Evolutionary conservation across 1,140 invertebrate species (phyloP).

Genomic region (Brachionus plicatilis): DNA sequence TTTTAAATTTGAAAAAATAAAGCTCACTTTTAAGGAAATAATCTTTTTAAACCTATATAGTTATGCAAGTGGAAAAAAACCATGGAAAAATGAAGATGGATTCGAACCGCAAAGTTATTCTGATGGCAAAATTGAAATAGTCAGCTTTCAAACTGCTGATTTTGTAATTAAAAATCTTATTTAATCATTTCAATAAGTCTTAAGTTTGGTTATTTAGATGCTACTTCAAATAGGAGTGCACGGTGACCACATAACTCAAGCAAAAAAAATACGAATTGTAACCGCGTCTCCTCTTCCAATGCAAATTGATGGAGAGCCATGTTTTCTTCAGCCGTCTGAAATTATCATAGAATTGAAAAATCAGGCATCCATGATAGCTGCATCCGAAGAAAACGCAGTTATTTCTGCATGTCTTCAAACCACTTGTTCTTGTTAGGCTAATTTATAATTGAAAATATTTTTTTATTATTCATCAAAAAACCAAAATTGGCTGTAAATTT

Average conservation of each 20-base stretch:
- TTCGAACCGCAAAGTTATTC: slow-evolving; percentile 12
- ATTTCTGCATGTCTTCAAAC: not conserved
- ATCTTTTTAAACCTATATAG: not conserved
- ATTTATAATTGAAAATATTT: not conserved
- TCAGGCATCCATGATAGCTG: slow-evolving; percentile 13
- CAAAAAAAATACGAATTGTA: not conserved
- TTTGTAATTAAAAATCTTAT: not conserved
- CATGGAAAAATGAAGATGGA: slow-evolving; percentile 29
- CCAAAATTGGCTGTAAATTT: not conserved
- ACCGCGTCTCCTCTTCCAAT: slow-evolving; percentile 6
- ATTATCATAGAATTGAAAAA: slow-evolving; percentile 23
- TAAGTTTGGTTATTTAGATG: not conserved
- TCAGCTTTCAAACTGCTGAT: slow-evolving; percentile 29
- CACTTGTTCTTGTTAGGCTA: not conserved
- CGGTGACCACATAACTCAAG: slow-evolving; percentile 37
- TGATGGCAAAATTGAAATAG: slow-evolving; percentile 38
- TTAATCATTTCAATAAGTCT: not conserved
- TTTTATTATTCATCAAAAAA: not conserved
- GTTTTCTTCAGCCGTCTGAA: slow-evolving; percentile 5
- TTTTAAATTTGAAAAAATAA: not conserved
- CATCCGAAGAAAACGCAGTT: not conserved
- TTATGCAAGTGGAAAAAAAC: slow-evolving; percentile 36
- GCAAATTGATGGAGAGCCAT: slow-evolving; percentile 40
- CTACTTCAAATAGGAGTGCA: slow-evolving; percentile 18
- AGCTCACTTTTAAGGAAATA: not conserved